Evolutionary conservation across 2,888 invertebrate genomes (phyloP), one percentile per base, ranked within the genome.

Genomic region (Cylindroiulus punctatus): DNA sequence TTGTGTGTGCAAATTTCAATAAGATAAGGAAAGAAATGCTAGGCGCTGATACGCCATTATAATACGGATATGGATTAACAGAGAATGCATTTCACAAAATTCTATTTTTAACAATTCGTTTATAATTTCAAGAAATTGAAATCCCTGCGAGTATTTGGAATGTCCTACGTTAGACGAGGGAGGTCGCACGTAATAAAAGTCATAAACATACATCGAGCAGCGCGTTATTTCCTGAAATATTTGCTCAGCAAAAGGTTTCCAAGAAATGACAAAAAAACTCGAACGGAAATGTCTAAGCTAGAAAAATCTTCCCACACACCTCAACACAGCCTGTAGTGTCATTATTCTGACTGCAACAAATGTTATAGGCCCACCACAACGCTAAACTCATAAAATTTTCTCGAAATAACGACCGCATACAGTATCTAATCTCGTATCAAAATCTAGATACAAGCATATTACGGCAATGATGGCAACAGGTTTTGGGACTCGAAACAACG

Each of bases 231-330:
- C 76, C 76, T 76, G 76, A 76, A 76, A 76, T 76, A 26, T 76
- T 76, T 76, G 76, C 26, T 76, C 30, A 30, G 76, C 76, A 76
- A 76, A 76, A 76, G 30, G 76, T 76, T 76, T 76, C 76, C 76
- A 76, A 76, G 76, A 76, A 76, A 76, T 76, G 30, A 30, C 30
- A 76, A 76, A 76, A 65, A 76, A 76, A 8, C 30, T 26, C 76
- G 76, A 76, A 76, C 76, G 76, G 76, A 76, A 30, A 76, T 76
- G 76, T 76, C 76, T 76, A 30, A 76, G 3, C 30, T 26, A 76
- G 26, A 76, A 76, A 30, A 76, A 30, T 76, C 76, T 76, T 76
- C 76, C 76, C 76, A 76, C 76, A 76, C 76, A 30, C 30, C 76
- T 76, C 14, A 26, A 30, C 76, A 76, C 30, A 30, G 26, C 76